Percentiles rank a stretch among this genome's conserved stretches.
These are phyloP conservation scores for Andrena minutula DNA, from an alignment of 2,888 invertebrate species.

Conservation along the genomic window DNA sequence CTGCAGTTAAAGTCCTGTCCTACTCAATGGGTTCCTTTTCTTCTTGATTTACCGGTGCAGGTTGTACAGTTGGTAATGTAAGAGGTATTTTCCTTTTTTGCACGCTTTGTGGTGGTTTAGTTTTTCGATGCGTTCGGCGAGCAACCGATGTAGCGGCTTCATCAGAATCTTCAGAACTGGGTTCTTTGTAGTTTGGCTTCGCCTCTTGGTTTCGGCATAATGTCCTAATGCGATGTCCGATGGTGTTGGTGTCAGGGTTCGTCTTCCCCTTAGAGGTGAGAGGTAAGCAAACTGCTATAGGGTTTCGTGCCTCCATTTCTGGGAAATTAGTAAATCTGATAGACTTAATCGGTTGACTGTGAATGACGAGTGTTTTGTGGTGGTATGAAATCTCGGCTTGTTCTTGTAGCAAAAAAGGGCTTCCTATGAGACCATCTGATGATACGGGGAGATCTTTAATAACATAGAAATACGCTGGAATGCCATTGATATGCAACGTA, in stretches of 20 bases:
- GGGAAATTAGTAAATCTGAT: background rate
- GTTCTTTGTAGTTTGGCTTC: background rate
- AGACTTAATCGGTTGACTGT: background rate
- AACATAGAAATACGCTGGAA: background rate
- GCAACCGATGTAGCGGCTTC: no score
- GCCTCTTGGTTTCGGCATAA: background rate
- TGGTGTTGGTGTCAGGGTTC: background rate
- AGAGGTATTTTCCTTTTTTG: no score
- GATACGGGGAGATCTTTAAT: background rate
- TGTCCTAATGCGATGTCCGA: background rate
- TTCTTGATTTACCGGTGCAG: no score
- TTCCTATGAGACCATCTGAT: constrained; percentile 22
- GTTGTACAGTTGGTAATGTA: no score
- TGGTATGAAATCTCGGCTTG: constrained; percentile 16
- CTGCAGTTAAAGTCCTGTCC: background rate
- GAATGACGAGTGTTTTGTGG: background rate
- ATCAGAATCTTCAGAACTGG: background rate
- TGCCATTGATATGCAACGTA: background rate
- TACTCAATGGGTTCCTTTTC: background rate
- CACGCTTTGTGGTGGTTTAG: no score
- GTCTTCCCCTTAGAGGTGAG: background rate
- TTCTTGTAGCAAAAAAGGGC: constrained; percentile 12
- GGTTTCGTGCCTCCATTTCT: background rate
- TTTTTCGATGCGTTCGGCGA: no score
- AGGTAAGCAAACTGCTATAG: background rate